These are phyloP conservation scores for Eristalis intricaria DNA, from an alignment of 2,888 invertebrate genomes.

Conservation along the genomic window DNA sequence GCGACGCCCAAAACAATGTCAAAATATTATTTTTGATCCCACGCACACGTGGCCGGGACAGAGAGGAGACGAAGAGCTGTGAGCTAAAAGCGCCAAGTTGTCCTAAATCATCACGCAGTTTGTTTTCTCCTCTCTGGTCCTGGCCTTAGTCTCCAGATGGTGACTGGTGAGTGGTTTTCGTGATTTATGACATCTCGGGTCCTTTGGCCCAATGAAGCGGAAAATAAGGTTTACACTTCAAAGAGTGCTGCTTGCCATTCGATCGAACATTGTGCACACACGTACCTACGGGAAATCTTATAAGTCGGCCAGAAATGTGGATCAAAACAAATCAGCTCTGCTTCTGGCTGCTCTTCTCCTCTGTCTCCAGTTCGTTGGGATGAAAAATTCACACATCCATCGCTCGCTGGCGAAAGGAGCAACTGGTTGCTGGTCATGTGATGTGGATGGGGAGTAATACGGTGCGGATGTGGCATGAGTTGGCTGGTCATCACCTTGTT, in stretches of 20 bases:
- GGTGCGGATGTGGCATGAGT: no score
- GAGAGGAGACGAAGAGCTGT: not conserved
- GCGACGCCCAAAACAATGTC: constrained; percentile 39
- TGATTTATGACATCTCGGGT: constrained; percentile 65
- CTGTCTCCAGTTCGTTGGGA: constrained; percentile 5
- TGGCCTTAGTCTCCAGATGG: constrained; percentile 32
- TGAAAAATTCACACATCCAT: constrained; percentile 66
- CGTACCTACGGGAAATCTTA: constrained; percentile 42
- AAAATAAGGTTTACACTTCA: constrained; percentile 72
- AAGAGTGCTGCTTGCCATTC: constrained; percentile 64
- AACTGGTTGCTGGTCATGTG: constrained; percentile 47
- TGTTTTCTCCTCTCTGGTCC: constrained; percentile 22
- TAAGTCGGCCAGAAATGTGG: constrained; percentile 49
- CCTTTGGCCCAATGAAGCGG: constrained; percentile 64
- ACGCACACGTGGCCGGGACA: not conserved
- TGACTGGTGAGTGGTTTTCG: constrained; percentile 56
- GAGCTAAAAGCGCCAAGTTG: constrained; percentile 23
- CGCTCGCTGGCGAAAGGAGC: constrained; percentile 23
- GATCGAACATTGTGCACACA: constrained; percentile 32
- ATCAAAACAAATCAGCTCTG: constrained; percentile 57
- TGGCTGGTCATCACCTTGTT: constrained; percentile 6
- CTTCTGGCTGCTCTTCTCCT: not conserved
- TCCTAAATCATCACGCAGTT: constrained; percentile 34
- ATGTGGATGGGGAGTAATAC: not conserved
- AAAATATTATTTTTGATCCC: constrained; percentile 48